Conservation (phyloP, 2,888 invertebrate species). For the Oligia strigilis region DNA sequence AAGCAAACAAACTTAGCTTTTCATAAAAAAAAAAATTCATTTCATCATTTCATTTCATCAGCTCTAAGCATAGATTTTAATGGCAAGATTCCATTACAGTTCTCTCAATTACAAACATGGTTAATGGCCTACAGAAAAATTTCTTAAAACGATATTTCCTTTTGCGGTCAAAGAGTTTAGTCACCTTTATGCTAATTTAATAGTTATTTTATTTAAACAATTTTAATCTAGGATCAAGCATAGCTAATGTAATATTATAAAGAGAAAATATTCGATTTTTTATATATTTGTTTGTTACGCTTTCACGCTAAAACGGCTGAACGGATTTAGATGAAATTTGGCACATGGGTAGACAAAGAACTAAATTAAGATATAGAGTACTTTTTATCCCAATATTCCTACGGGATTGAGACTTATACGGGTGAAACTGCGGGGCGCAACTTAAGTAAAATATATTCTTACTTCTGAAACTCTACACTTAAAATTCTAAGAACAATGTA, state of each 20-base stretch:
- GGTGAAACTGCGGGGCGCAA: background rate
- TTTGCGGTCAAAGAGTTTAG: constrained; percentile 44
- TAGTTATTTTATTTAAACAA: background rate
- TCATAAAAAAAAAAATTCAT: too few species aligned
- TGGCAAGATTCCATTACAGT: constrained; percentile 15
- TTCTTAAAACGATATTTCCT: constrained; percentile 26
- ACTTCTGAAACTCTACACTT: constrained; percentile 21
- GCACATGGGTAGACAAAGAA: background rate
- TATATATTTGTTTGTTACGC: background rate
- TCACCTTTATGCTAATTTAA: constrained; percentile 48
- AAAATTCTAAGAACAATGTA: constrained; percentile 50
- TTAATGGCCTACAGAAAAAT: constrained; percentile 16
- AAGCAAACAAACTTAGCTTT: background rate
- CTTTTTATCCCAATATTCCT: background rate
- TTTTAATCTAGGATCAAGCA: constrained; percentile 27
- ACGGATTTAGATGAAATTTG: too few species aligned
- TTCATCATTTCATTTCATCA: too few species aligned
- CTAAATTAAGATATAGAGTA: too few species aligned
- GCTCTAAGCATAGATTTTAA: constrained; percentile 1
- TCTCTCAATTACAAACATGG: constrained; percentile 19
- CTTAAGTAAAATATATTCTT: constrained; percentile 10
- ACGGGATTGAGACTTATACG: background rate
- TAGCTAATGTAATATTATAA: background rate
- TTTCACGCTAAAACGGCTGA: background rate
- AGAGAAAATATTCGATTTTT: background rate